Percentiles rank a stretch among this genome's conserved stretches.
phyloP scores from a whole-genome alignment of 2,888 invertebrate genomes.

The Notocelia uddmanniana region DNA sequence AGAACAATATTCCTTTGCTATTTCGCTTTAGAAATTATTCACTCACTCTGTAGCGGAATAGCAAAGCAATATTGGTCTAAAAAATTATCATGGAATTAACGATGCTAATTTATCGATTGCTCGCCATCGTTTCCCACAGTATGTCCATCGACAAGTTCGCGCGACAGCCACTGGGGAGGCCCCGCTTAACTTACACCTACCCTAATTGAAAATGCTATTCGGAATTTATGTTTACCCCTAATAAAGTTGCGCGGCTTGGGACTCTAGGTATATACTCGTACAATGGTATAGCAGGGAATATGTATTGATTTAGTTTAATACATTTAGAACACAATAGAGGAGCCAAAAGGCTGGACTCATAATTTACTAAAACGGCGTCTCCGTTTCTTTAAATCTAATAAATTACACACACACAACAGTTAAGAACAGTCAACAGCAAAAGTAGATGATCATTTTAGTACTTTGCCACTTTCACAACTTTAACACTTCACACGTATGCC shows the following conservation, averaged over 20 bases:
- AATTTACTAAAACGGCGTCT: no score
- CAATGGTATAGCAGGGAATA: background rate
- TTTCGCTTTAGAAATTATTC: no score
- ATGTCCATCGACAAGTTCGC: conserved; percentile 50
- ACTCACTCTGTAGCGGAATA: no score
- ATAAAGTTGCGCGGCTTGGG: conserved; percentile 40
- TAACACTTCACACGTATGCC: no score
- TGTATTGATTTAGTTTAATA: conserved; percentile 5
- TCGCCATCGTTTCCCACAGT: conserved; percentile 42
- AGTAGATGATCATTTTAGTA: no score
- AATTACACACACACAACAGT: no score
- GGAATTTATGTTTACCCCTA: conserved; percentile 63
- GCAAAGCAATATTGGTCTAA: no score
- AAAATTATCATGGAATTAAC: background rate
- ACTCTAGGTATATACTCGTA: background rate
- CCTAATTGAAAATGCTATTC: conserved; percentile 74
- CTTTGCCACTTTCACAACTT: no score
- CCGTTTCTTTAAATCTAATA: no score
- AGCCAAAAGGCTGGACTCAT: no score
- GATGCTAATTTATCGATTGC: conserved; percentile 15
- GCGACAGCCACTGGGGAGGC: conserved; percentile 58
- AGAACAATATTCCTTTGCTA: no score
- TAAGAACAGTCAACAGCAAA: no score
- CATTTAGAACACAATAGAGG: background rate
- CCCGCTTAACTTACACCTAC: conserved; percentile 52